Evolutionary conservation across 2,797 vertebrate genomes (phyloP).

Genomic region (Alosa sapidissima): DNA sequence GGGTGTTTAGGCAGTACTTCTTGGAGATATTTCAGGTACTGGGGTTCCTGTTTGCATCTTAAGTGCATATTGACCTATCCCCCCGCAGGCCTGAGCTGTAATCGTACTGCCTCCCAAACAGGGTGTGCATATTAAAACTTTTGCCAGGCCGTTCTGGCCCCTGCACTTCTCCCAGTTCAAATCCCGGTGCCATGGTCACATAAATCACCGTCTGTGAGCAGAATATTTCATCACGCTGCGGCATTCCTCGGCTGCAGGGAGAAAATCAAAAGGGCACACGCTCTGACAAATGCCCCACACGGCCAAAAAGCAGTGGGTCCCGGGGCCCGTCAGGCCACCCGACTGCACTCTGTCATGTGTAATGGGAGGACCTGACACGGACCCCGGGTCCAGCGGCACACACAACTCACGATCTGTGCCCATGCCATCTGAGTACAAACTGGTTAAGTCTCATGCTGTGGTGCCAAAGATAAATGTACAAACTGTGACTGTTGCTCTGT

Average conservation of each 20-base stretch:
- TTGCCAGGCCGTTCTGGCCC: conserved; percentile 57
- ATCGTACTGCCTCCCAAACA: conserved; percentile 59
- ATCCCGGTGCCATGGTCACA: conserved; percentile 63
- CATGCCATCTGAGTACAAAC: conserved; percentile 58
- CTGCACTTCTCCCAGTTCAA: conserved; percentile 67
- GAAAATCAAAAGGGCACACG: conserved; percentile 73
- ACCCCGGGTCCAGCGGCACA: conserved; percentile 60
- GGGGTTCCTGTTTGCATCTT: conserved; percentile 62
- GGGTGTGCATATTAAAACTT: conserved; percentile 78
- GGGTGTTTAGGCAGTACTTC: neutral
- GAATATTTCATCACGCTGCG: conserved; percentile 70
- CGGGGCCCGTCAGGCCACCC: conserved; percentile 65
- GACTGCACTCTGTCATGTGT: conserved; percentile 68
- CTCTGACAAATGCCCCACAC: conserved; percentile 65
- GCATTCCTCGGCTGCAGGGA: conserved; percentile 56
- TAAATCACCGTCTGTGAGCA: conserved; percentile 77
- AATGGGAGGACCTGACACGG: conserved; percentile 63
- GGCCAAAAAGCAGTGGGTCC: conserved; percentile 61
- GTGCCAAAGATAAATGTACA: neutral
- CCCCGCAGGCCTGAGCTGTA: conserved; percentile 54
- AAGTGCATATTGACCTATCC: conserved; percentile 72
- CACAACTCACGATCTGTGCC: conserved; percentile 60
- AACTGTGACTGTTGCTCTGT: neutral
- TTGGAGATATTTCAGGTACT: conserved; percentile 10
- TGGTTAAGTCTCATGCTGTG: conserved; percentile 53